Conservation (phyloP, 1,140 invertebrate species). For the Drosophila nebulosa region DNA sequence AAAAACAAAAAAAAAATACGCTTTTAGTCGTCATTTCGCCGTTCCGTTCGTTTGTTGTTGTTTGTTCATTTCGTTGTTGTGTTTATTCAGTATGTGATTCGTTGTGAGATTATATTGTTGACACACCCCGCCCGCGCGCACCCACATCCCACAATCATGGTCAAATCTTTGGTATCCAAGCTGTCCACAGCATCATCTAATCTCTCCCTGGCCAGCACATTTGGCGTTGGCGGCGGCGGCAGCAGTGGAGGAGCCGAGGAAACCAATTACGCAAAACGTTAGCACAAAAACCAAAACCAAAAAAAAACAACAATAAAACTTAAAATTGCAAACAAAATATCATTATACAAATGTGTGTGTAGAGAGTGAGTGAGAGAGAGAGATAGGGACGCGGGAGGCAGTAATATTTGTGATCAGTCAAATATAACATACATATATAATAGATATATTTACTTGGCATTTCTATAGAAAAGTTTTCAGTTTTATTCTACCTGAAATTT, state of each 20-base stretch:
- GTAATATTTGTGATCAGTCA: not conserved
- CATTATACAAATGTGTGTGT: not conserved
- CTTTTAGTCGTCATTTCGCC: not conserved
- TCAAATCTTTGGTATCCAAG: conserved; percentile 77
- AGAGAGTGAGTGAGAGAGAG: not conserved
- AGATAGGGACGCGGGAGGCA: not conserved
- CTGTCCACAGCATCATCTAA: conserved; percentile 73
- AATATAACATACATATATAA: not conserved
- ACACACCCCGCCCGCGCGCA: not conserved
- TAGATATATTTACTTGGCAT: not conserved
- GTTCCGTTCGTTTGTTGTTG: not conserved
- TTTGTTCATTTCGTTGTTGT: conserved; percentile 1
- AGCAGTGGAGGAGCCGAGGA: conserved; percentile 48
- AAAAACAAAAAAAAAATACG: not conserved
- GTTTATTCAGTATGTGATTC: conserved; percentile 8
- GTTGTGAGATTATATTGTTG: conserved; percentile 22
- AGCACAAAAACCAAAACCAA: conserved; percentile 38
- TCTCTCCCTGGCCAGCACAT: conserved; percentile 70
- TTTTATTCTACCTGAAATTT: not conserved
- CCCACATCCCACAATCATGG: conserved; percentile 44
- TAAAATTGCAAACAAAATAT: not conserved
- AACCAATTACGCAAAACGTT: conserved; percentile 79
- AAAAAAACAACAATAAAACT: conserved; percentile 6
- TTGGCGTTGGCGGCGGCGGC: conserved; percentile 49
- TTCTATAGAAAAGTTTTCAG: not conserved